These are phyloP conservation scores for Drosophila silvestris DNA, from an alignment of 2,888 invertebrate species.

Conservation along the genomic window DNA sequence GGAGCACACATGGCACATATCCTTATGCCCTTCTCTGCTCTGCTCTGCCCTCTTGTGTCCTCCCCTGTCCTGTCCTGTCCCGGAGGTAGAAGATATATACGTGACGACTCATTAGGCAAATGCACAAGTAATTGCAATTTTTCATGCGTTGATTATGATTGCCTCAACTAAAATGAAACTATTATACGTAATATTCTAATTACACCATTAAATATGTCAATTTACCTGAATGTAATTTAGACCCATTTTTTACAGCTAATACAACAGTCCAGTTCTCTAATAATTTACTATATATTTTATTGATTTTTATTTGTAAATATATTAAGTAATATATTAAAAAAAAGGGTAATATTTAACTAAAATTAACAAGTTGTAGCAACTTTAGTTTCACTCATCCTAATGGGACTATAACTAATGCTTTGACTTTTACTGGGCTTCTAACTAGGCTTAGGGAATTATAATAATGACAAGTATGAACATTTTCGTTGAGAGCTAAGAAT, in stretches of 20 bases:
- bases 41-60: conserved; percentile 11
- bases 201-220: not conserved
- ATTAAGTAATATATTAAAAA: not conserved
- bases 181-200: conserved; percentile 1
- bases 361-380: not conserved
- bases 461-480: not conserved
- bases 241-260: not conserved
- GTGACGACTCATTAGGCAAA: conserved; percentile 21
- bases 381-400: not conserved
- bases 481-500: not conserved
- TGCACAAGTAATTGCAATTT: conserved; percentile 29
- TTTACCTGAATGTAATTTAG: not conserved
- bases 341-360: not conserved
- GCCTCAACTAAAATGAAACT: conserved; percentile 6
- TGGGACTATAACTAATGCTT: not conserved
- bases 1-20: conserved; percentile 36
- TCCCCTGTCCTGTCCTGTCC: not conserved
- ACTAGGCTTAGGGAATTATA: not conserved
- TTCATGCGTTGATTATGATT: conserved; percentile 9
- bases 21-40: conserved; percentile 19
- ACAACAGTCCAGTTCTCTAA: not conserved
- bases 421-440: not conserved
- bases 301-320: not conserved
- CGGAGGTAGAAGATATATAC: conserved; percentile 5
- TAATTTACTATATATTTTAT: not conserved